Conservation (phyloP, 2,888 invertebrate genomes). For the Thyatira batis region DNA sequence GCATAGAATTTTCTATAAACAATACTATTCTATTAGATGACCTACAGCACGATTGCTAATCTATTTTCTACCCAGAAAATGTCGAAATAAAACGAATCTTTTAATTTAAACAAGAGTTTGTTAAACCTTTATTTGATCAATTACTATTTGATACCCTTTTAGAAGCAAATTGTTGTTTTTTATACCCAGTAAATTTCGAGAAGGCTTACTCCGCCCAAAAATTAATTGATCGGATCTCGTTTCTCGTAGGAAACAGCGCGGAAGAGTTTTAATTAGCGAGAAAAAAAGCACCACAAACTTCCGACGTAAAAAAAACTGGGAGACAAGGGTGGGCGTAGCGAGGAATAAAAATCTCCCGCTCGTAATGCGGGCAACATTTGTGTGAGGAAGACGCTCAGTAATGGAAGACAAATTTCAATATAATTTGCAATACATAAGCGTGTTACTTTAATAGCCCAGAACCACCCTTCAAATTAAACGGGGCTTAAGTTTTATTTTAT, state of each 20-base stretch:
- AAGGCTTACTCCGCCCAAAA: slow-evolving; percentile 77
- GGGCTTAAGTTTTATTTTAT: slow-evolving; percentile 83
- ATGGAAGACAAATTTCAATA: slow-evolving; percentile 84
- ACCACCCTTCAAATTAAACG: slow-evolving; percentile 84
- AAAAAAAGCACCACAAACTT: slow-evolving; percentile 79
- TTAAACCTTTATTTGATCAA: slow-evolving; percentile 67
- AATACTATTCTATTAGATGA: slow-evolving; percentile 46
- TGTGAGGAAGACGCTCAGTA: slow-evolving; percentile 81
- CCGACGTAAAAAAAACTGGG: slow-evolving; percentile 77
- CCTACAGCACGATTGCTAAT: slow-evolving; percentile 37
- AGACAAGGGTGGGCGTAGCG: slow-evolving; percentile 79
- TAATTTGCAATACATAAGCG: slow-evolving; percentile 84
- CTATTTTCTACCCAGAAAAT: slow-evolving; percentile 40
- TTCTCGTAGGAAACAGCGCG: slow-evolving; percentile 79
- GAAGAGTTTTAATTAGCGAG: slow-evolving; percentile 83
- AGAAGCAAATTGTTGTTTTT: slow-evolving; percentile 64
- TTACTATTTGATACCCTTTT: slow-evolving; percentile 71
- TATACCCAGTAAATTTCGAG: slow-evolving; percentile 74
- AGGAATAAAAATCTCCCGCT: slow-evolving; percentile 78
- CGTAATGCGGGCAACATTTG: slow-evolving; percentile 82
- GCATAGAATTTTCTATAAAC: slow-evolving; percentile 49
- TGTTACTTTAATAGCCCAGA: slow-evolving; percentile 84
- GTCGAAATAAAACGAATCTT: slow-evolving; percentile 35
- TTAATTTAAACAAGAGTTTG: slow-evolving; percentile 35
- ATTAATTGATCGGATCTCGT: slow-evolving; percentile 82